Evolutionary conservation across 2,113 vertebrate genomes (phyloP).

Genomic region (Cololabis saira): DNA sequence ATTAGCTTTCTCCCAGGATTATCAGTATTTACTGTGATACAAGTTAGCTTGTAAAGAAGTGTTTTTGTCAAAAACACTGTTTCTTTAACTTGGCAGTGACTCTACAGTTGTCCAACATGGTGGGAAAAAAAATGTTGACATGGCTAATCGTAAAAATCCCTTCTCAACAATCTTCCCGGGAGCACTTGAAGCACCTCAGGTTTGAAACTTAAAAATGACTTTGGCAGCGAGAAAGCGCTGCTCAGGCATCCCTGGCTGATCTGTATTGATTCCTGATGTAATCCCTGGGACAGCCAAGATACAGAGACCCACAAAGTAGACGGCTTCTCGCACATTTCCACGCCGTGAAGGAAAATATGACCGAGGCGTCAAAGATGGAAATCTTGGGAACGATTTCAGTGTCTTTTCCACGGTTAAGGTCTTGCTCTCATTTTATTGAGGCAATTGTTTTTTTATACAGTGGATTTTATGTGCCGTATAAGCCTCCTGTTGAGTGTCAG

Average conservation of each 20-base stretch:
- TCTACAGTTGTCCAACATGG: not conserved
- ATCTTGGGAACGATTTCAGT: constrained; percentile 11
- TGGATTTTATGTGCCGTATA: constrained; percentile 2
- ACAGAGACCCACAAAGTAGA: constrained; percentile 40
- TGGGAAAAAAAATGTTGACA: not conserved
- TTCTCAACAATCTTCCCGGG: constrained; percentile 20
- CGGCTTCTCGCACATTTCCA: constrained; percentile 33
- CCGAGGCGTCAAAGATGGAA: constrained; percentile 22
- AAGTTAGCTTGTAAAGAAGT: not conserved
- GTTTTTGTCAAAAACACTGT: not conserved
- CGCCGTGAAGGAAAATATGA: constrained; percentile 33
- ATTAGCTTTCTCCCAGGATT: not conserved
- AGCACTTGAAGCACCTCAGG: constrained; percentile 24
- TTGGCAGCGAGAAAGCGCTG: constrained; percentile 40
- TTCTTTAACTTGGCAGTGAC: not conserved
- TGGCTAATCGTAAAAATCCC: constrained; percentile 5
- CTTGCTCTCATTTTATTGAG: constrained; percentile 20
- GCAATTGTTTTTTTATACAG: constrained; percentile 11
- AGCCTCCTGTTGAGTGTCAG: constrained; percentile 22
- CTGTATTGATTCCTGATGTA: constrained; percentile 64
- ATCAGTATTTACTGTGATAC: not conserved
- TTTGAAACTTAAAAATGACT: constrained; percentile 38
- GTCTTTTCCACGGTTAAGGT: constrained; percentile 22
- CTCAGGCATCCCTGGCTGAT: constrained; percentile 31
- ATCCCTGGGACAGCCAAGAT: constrained; percentile 37